Conservation (phyloP, 2,797 vertebrate genomes). For the Menidia menidia region DNA sequence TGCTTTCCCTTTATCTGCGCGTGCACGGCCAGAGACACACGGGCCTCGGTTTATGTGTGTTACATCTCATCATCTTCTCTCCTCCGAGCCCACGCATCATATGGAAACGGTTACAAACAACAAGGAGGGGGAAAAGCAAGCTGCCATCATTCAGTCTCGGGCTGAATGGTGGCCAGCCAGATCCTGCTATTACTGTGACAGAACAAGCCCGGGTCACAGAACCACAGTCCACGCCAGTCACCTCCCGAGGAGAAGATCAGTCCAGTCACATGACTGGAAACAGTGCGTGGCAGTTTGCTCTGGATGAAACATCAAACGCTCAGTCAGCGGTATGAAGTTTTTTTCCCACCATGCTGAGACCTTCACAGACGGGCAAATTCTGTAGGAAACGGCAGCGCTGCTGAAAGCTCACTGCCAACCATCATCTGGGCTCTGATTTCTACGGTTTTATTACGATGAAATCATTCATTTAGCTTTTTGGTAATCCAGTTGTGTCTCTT, state of each 20-base stretch:
- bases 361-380: neutral
- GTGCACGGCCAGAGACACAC: too few species aligned
- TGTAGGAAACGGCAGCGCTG: neutral
- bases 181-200: slow-evolving; percentile 65
- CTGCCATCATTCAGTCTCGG: slow-evolving; percentile 66
- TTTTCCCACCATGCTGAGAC: neutral
- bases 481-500: too few species aligned
- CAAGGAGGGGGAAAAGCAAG: slow-evolving; percentile 25
- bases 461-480: too few species aligned
- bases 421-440: too few species aligned
- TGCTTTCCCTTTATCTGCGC: too few species aligned
- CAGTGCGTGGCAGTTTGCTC: slow-evolving; percentile 1
- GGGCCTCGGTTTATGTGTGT: slow-evolving; percentile 30
- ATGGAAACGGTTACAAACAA: slow-evolving; percentile 74
- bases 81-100: slow-evolving; percentile 39
- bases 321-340: neutral
- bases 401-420: too few species aligned
- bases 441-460: too few species aligned
- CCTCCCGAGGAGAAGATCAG: slow-evolving; percentile 24
- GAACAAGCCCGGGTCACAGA: slow-evolving; percentile 53
- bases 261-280: neutral
- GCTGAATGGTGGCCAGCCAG: slow-evolving; percentile 46
- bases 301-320: neutral
- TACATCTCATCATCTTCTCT: slow-evolving; percentile 39
- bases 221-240: slow-evolving; percentile 41